These are phyloP conservation scores for Iphiclides podalirius DNA, from an alignment of 2,888 invertebrate genomes.

Conservation along the genomic window DNA sequence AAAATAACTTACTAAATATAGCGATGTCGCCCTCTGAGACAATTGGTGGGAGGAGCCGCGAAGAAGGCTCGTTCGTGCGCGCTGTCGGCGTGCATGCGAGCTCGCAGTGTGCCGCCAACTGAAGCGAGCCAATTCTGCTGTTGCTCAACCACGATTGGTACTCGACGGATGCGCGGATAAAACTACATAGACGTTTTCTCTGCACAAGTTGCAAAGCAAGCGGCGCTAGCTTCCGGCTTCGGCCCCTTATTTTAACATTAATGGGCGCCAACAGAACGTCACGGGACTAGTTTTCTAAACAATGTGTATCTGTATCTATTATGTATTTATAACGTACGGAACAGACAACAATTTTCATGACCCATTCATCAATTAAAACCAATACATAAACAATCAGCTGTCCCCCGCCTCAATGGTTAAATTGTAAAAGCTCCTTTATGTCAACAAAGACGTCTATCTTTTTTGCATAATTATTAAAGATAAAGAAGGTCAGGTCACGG, in stretches of 20 bases:
- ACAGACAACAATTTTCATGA: no score
- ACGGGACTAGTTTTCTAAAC: no score
- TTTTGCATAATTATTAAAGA: neutral
- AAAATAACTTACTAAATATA: conserved; percentile 19
- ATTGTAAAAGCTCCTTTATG: neutral
- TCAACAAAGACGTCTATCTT: neutral
- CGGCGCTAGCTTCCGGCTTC: neutral
- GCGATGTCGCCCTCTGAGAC: conserved; percentile 23
- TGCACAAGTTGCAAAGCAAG: neutral
- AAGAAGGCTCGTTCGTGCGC: conserved; percentile 20
- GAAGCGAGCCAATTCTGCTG: conserved; percentile 8
- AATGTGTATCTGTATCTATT: no score
- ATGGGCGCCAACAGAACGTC: neutral
- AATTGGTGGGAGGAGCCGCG: conserved; percentile 38
- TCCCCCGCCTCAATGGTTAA: neutral
- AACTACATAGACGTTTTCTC: conserved; percentile 3
- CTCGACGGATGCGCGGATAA: neutral
- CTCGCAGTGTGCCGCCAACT: conserved; percentile 13
- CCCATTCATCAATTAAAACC: no score
- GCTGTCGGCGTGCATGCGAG: conserved; percentile 10
- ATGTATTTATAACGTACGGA: no score
- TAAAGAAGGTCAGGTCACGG: neutral
- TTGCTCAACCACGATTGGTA: conserved; percentile 1
- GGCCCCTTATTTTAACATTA: neutral
- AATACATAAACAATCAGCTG: neutral